Base-by-base conservation (phyloP, 2,797 vertebrate species). In the Echiichthys vipera region DNA sequence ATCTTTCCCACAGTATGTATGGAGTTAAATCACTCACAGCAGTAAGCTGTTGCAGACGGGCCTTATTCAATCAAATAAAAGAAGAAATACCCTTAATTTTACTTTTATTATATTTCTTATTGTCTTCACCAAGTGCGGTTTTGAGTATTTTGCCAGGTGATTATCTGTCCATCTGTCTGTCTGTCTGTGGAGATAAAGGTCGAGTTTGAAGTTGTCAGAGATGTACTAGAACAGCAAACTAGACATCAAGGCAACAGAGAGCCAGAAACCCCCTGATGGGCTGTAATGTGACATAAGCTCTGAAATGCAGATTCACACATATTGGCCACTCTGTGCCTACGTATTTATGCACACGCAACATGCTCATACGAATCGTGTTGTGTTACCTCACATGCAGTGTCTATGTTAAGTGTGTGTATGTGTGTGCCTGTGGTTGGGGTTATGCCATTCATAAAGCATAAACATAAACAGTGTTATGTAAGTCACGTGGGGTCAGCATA, bases 201-300 rank as follows among this genome's bases (percentile, higher is more conserved):
- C n/a, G n/a, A n/a, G n/a, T n/a, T n/a, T n/a, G n/a, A n/a, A n/a
- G n/a, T n/a, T n/a, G 61, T 65, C 53, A 71, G 47, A 65, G n/a
- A 57, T 4, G 0, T 18, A 80, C 39, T 10, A 34, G 62, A 67
- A 56, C 29, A 50, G 46, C 68, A 50, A 22, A 34, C 24, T 40
- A 66, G 74, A 61, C 74, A 66, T 45, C 13, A 37, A 79, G 73
- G 76, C 61, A 20, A 59, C 49, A 32, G 40, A 25, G 56, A 74
- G 64, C 59, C 72, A 56, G 71, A 57, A 78, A 77, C 36, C 15
- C 47, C 45, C 29, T 68, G 56, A 40, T 30, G 18, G 20, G 51
- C 15, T 50, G 7, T 2, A n/a, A 42, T 50, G 64, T 85, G 86
- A 80, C 30, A 62, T 81, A 86, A 88, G 74, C 20, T 36, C 49